phyloP scores from a whole-genome alignment of 2,113 vertebrate genomes.

The Panthera tigris region DNA sequence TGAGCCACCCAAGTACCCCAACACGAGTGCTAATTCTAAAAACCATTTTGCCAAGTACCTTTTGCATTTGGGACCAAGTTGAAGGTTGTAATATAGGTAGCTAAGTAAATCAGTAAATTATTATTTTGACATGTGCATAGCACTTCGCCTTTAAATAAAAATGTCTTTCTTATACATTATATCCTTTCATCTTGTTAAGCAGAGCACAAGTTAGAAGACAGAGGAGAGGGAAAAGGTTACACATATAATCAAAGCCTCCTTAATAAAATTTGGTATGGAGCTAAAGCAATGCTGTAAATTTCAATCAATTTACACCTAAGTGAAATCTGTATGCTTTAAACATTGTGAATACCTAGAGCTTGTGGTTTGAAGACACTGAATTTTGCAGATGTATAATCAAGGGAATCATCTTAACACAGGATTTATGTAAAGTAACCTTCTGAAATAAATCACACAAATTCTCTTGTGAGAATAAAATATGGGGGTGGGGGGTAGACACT shows the following conservation, averaged over 20 bases:
- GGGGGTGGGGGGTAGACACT: no score
- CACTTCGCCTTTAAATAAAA: neutral
- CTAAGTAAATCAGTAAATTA: neutral
- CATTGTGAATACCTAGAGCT: neutral
- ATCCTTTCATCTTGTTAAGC: neutral
- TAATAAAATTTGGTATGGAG: neutral
- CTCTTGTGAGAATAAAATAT: neutral
- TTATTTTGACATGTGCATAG: neutral
- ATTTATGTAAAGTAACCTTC: neutral
- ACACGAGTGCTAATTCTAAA: neutral
- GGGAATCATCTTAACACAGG: neutral
- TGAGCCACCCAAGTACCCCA: neutral
- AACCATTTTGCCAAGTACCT: neutral
- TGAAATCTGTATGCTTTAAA: neutral
- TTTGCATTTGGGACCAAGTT: neutral
- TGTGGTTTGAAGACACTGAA: neutral
- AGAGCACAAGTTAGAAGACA: neutral
- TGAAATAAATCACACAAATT: neutral
- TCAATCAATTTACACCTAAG: neutral
- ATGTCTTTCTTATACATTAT: neutral
- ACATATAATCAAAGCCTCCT: neutral
- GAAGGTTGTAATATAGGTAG: neutral
- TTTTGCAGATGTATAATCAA: conserved; percentile 24
- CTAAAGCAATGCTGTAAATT: neutral
- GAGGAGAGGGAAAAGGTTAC: neutral